Evolutionary conservation across 2,113 vertebrate species (phyloP).

Genomic region (Sminthopsis crassicaudata): DNA sequence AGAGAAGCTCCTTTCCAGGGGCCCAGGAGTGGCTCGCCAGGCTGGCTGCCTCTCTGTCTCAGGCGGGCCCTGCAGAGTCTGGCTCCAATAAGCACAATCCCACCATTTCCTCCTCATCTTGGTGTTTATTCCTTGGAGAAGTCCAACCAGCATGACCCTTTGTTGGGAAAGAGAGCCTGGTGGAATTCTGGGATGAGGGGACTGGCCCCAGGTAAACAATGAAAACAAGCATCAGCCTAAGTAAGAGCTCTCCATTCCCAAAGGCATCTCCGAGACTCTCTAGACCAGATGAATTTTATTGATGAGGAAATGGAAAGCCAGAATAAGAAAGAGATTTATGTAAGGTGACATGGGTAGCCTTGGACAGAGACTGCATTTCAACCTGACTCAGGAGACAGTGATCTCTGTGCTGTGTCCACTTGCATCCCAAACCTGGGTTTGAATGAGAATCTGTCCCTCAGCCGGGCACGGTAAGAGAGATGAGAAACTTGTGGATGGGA

Average conservation of each 20-base stretch:
- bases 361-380: not conserved
- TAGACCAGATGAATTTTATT: too few species aligned
- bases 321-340: not conserved
- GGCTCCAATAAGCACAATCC: not conserved
- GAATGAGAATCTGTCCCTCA: not conserved
- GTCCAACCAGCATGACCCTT: not conserved
- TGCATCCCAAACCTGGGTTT: not conserved
- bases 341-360: not conserved
- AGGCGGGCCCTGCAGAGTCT: not conserved
- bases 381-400: not conserved
- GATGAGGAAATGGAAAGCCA: not conserved
- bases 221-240: not conserved
- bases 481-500: not conserved
- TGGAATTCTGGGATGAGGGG: not conserved
- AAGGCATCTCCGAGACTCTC: not conserved
- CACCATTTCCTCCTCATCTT: constrained; percentile 10
- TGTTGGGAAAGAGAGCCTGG: not conserved
- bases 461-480: not conserved
- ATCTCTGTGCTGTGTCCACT: not conserved
- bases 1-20: not conserved
- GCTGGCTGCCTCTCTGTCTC: not conserved
- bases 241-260: not conserved
- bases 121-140: constrained; percentile 53
- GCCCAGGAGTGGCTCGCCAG: not conserved
- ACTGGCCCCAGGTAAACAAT: not conserved